phyloP scores from a whole-genome alignment of 2,113 vertebrate species.

The Ceratotherium simum region DNA sequence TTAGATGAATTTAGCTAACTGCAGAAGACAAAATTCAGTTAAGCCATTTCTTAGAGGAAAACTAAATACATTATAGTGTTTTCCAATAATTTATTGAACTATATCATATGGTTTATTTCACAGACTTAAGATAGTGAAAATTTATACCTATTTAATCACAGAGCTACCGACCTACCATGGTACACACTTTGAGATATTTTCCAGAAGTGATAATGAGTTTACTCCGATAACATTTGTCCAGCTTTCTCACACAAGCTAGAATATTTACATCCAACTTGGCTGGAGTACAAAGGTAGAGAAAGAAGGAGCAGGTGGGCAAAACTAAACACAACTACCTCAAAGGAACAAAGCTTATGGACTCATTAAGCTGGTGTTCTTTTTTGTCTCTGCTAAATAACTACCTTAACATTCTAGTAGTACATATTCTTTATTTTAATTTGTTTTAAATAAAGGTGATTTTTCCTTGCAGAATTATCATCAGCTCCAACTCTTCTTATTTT shows the following conservation, averaged over 20 bases:
- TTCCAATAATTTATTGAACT: neutral
- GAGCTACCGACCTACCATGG: neutral
- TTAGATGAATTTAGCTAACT: neutral
- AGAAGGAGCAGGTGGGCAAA: neutral
- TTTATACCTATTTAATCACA: neutral
- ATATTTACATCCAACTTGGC: neutral
- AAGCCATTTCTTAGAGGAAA: neutral
- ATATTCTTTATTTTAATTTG: neutral
- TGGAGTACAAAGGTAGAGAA: neutral
- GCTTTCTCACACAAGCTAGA: neutral
- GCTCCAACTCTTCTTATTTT: neutral
- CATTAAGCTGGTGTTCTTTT: neutral
- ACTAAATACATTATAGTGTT: neutral
- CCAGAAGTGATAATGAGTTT: neutral
- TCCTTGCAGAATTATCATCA: neutral
- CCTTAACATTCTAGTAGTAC: neutral
- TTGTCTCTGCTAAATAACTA: neutral
- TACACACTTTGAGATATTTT: neutral
- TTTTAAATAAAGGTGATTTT: neutral
- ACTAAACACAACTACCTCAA: neutral
- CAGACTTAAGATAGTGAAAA: neutral
- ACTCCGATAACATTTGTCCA: neutral
- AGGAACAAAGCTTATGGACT: neutral
- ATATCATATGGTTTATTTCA: neutral
- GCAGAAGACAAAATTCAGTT: neutral